Percentiles rank a stretch among this genome's conserved stretches.
Evolutionary conservation across 92 coral and sea anemone species (phyloP).

Genomic region (Epizoanthus scotinus): DNA sequence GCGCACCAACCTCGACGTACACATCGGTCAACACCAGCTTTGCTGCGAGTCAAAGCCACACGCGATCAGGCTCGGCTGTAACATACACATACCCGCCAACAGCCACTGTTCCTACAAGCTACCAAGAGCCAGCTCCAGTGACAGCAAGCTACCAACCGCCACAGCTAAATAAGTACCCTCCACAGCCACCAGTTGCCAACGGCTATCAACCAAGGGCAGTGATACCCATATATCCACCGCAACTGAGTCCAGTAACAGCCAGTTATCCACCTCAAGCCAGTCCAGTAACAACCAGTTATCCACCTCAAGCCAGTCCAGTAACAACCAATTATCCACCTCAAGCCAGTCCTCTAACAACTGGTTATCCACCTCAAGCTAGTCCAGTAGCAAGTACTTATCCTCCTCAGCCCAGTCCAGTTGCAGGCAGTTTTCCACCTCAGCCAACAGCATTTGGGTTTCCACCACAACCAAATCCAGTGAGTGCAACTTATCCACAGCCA

Average conservation of each 20-base stretch:
- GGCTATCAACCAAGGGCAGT: conserved; percentile 10
- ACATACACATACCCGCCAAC: neutral
- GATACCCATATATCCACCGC: conserved; percentile 18
- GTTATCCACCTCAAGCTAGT: conserved; percentile 33
- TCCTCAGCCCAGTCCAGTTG: conserved; percentile 22
- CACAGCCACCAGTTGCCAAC: neutral
- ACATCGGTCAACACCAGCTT: neutral
- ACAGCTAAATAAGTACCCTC: neutral
- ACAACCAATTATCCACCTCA: conserved; percentile 28
- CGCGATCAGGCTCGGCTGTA: too few species aligned
- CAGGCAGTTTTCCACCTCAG: conserved; percentile 31
- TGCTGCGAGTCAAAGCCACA: neutral
- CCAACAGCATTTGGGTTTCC: conserved; percentile 41
- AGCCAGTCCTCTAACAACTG: neutral
- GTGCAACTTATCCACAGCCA: conserved; percentile 25
- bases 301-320: conserved; percentile 26
- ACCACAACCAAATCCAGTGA: conserved; percentile 13
- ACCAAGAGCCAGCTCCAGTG: conserved; percentile 10
- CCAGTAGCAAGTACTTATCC: conserved; percentile 7
- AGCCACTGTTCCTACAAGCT: conserved; percentile 20
- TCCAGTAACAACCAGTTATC: neutral
- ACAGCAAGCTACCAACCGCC: neutral
- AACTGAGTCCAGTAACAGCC: conserved; percentile 19
- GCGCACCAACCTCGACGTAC: neutral
- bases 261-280: conserved; percentile 35